Evolutionary conservation across 2,797 vertebrate species (phyloP).

Genomic region (Coregonus suidteri): DNA sequence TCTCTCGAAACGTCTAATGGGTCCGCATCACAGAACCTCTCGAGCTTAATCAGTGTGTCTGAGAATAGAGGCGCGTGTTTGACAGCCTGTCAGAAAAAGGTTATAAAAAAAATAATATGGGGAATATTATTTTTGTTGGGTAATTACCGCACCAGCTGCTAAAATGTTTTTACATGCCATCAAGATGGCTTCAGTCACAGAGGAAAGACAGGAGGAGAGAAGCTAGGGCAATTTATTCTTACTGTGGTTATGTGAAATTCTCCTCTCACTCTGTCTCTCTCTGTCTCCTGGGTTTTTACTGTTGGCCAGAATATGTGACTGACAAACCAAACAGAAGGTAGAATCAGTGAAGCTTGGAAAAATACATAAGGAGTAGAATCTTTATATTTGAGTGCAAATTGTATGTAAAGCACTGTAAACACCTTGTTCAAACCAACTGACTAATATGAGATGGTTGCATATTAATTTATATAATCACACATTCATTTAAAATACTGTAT

Average conservation of each 20-base stretch:
- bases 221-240: slow-evolving; percentile 53
- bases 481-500: background rate
- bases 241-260: slow-evolving; percentile 23
- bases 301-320: slow-evolving; percentile 8
- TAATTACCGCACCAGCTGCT: slow-evolving; percentile 61
- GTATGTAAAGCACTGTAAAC: background rate
- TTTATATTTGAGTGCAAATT: background rate
- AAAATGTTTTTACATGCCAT: slow-evolving; percentile 58
- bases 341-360: background rate
- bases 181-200: slow-evolving; percentile 43
- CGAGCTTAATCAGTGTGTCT: slow-evolving; percentile 47
- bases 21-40: slow-evolving; percentile 33
- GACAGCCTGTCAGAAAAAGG: slow-evolving; percentile 50
- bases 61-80: slow-evolving; percentile 36
- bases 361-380: background rate
- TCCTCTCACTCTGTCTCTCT: slow-evolving; percentile 17
- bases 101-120: slow-evolving; percentile 41
- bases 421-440: background rate
- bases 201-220: slow-evolving; percentile 31
- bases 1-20: slow-evolving; percentile 26
- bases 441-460: background rate
- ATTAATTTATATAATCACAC: background rate
- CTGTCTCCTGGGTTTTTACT: background rate
- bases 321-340: slow-evolving; percentile 14
- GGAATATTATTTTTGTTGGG: slow-evolving; percentile 51